Evolutionary conservation across 2,888 invertebrate genomes (phyloP).

Genomic region (Endomychus coccineus): DNA sequence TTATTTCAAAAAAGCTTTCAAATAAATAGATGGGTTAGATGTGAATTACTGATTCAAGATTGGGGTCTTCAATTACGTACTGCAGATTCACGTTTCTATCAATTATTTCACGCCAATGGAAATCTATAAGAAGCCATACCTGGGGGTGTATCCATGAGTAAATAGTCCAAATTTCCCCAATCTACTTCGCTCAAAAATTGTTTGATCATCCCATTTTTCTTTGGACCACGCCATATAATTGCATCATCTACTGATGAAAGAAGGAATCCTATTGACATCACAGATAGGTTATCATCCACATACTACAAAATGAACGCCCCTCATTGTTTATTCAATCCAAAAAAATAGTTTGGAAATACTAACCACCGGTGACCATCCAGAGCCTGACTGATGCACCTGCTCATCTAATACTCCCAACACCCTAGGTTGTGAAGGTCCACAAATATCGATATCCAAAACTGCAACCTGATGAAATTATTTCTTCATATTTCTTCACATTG

Average conservation of each 20-base stretch:
- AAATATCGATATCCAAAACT: constrained; percentile 94
- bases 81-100: no score
- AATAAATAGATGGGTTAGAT: background rate
- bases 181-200: constrained; percentile 94
- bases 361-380: constrained; percentile 95
- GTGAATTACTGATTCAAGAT: background rate
- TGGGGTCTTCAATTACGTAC: no score
- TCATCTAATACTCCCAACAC: constrained; percentile 88
- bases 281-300: constrained; percentile 86
- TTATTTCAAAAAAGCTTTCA: no score
- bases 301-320: constrained; percentile 58
- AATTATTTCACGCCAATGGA: no score
- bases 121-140: constrained; percentile 55
- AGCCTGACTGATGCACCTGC: constrained; percentile 91
- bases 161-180: constrained; percentile 85
- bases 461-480: constrained; percentile 66
- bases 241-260: constrained; percentile 83
- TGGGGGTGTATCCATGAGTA: constrained; percentile 91
- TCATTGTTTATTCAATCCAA: background rate
- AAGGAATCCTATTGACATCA: constrained; percentile 97
- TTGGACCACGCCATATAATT: constrained; percentile 99
- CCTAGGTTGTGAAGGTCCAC: constrained; percentile 95
- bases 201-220: constrained; percentile 95
- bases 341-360: constrained; percentile 42
- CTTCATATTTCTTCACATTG: no score